These are phyloP conservation scores for Pseudomyrmex dendroicus DNA, from an alignment of 1,140 invertebrate genomes.

Conservation along the genomic window DNA sequence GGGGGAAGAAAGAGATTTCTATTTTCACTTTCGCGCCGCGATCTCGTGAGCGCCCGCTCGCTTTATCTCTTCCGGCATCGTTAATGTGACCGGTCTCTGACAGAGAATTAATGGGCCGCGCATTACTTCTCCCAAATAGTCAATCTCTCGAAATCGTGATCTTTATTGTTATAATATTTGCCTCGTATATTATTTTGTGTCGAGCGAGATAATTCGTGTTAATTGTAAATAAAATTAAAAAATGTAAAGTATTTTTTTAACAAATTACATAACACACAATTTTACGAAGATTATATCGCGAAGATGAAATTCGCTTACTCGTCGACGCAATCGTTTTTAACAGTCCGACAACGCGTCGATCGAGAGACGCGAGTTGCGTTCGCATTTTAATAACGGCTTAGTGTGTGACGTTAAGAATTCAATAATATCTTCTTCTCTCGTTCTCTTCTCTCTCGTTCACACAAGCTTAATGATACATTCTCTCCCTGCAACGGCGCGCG, in stretches of 20 bases:
- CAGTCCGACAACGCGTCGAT: not conserved
- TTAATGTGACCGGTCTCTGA: not conserved
- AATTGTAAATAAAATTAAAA: no score
- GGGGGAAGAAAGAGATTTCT: not conserved
- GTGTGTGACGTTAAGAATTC: conserved; percentile 5
- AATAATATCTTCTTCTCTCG: conserved; percentile 10
- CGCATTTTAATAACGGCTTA: conserved; percentile 4
- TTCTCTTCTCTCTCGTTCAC: not conserved
- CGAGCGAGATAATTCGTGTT: no score
- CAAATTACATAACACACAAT: no score
- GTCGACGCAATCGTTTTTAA: not conserved
- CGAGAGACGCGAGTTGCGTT: not conserved
- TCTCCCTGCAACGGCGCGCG: not conserved
- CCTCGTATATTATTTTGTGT: not conserved
- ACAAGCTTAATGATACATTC: not conserved
- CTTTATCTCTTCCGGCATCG: not conserved
- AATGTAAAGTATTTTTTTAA: no score
- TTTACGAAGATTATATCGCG: no score
- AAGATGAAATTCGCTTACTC: not conserved
- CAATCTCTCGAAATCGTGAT: not conserved
- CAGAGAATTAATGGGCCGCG: conserved; percentile 20
- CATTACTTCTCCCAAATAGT: not conserved
- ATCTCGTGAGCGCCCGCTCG: not conserved
- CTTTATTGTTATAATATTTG: not conserved
- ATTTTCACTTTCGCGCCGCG: not conserved